Percentiles rank a stretch among this genome's conserved stretches.
phyloP scores from a whole-genome alignment of 2,113 vertebrate genomes.

The Butorides virescens region DNA sequence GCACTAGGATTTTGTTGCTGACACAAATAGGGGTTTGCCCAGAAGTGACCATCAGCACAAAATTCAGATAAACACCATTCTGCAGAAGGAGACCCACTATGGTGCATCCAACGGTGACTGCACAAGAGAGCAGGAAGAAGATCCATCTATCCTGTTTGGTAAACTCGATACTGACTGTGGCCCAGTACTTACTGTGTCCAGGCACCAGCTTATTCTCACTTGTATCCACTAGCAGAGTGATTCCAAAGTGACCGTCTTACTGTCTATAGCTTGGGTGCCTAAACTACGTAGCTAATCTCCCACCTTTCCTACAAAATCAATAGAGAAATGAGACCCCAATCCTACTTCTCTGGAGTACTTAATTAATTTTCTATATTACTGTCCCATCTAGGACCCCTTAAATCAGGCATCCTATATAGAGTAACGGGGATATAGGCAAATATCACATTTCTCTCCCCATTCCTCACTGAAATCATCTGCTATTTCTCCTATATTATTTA shows the following conservation, averaged over 20 bases:
- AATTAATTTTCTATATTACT: neutral
- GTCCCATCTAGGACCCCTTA: neutral
- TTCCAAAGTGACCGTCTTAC: neutral
- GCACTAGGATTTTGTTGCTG: neutral
- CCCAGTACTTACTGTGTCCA: neutral
- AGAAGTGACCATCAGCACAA: neutral
- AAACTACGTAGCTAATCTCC: neutral
- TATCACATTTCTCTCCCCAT: neutral
- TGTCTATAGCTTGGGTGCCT: neutral
- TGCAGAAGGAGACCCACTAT: neutral
- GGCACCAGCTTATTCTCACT: neutral
- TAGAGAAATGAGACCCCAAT: neutral
- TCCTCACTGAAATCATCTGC: neutral
- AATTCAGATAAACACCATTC: neutral
- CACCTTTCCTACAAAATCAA: neutral
- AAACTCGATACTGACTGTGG: neutral
- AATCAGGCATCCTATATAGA: neutral
- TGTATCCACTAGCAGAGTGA: neutral
- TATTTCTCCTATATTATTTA: neutral
- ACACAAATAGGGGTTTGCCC: neutral
- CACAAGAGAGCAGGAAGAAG: neutral
- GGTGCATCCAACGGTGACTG: fast-evolving
- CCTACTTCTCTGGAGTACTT: neutral
- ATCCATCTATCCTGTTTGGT: neutral
- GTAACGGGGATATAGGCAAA: neutral